Evolutionary conservation across 2,113 vertebrate species (phyloP), one percentile per base, ranked within the genome.

Genomic region (Pungitius pungitius): DNA sequence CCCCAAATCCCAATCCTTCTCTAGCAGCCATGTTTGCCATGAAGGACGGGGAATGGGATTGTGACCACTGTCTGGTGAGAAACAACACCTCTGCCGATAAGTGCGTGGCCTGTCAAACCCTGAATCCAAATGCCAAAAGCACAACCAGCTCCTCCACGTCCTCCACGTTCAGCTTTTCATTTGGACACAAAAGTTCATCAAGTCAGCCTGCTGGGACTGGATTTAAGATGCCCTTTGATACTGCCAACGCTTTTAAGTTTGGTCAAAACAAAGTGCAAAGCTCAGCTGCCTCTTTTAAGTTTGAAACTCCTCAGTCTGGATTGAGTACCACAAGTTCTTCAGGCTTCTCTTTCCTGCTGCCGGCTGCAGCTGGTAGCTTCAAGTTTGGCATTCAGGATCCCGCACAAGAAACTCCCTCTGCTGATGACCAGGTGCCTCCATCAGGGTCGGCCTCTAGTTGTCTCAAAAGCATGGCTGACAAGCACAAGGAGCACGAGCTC

Each of bases 311-410:
- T 70, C 91, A 78, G 73, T 65, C 81, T 80, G 95, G 92, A 78
- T 65, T 85, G 6, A 94, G 91, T 40, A 52, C n/a, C 88, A 39
- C 88, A 58, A 92, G 90, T 84, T 92, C 93, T 60, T 92, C 93
- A 43, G 92, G 91, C 15, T 98, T 97, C 87, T 95, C 87, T 47
- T 96, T 97, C 91, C 91, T 95, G 65, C 87, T 94, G 85, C 90
- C 94, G 40, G 78, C 57, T 20, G 22, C 93, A 80, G 4, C 87
- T 63, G 85, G 73, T 37, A 94, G 93, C 8, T 97, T 97, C 88
- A 97, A 96, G 78, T 99, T 99, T 94, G 96, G 96, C 22, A 93
- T 95, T 91, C 91, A 93, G 62, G 96, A 96, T 0, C 8, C 90
- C 18, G 83, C 20, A 76, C 91, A 93, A 69, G 93, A 89, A 70